phyloP scores from a whole-genome alignment of 2,113 vertebrate genomes.

The Saguinus midas region DNA sequence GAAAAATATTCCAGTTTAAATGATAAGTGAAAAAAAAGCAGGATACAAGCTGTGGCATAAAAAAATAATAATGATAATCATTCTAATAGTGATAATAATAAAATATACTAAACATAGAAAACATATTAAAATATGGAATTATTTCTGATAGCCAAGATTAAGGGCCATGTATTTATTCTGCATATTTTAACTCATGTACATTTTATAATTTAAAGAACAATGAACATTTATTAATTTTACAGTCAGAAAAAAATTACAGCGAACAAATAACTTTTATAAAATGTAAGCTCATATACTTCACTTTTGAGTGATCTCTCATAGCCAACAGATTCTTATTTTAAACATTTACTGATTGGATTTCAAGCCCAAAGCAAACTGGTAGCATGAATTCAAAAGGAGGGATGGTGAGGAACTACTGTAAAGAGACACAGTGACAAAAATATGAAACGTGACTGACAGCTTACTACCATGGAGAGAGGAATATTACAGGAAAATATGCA shows the following conservation, averaged over 20 bases:
- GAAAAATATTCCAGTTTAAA: neutral
- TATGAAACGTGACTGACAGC: neutral
- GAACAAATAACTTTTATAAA: neutral
- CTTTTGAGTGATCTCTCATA: neutral
- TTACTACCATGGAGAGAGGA: neutral
- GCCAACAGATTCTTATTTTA: constrained; percentile 35
- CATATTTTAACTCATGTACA: neutral
- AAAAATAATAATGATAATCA: neutral
- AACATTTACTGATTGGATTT: constrained; percentile 13
- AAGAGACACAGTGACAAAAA: constrained; percentile 11
- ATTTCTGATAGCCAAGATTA: neutral
- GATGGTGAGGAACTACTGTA: neutral
- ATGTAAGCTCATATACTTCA: neutral
- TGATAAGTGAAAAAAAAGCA: neutral
- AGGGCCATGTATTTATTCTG: neutral
- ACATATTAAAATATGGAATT: neutral
- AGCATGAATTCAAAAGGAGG: neutral
- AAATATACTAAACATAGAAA: neutral
- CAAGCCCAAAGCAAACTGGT: constrained; percentile 1
- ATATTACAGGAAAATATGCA: neutral
- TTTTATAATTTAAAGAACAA: neutral
- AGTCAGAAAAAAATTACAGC: neutral
- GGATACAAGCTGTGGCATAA: neutral
- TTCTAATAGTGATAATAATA: neutral
- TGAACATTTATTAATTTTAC: neutral